A percentile compares a stretch with the other conserved stretches of the same genome.
Evolutionary conservation across 2,888 invertebrate genomes (phyloP).

Genomic region (Litoditis marina): DNA sequence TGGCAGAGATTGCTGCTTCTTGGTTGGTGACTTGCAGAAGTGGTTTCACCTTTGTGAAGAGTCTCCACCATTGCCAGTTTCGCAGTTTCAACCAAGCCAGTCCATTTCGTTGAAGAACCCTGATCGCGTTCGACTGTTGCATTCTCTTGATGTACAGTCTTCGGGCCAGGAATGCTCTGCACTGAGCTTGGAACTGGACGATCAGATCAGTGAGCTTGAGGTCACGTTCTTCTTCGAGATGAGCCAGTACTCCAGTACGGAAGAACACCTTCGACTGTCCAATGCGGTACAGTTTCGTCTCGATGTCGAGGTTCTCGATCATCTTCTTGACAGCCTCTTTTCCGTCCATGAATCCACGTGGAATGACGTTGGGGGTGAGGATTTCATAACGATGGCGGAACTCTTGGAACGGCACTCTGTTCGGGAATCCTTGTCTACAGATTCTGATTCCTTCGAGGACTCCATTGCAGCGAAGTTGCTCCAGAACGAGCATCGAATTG

Average conservation of each 20-base stretch:
- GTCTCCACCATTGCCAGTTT: constrained; percentile 99
- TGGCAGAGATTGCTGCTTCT: constrained; percentile 92
- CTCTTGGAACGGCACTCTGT: constrained; percentile 90
- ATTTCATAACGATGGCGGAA: constrained; percentile 95
- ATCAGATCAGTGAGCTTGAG: constrained; percentile 97
- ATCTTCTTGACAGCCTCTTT: constrained; percentile 88
- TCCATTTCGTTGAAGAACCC: constrained; percentile 97
- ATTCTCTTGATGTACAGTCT: constrained; percentile 85
- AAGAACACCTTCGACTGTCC: constrained; percentile 99
- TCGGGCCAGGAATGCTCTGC: constrained; percentile 84
- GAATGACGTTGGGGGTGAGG: constrained; percentile 94
- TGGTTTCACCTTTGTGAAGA: constrained; percentile 96
- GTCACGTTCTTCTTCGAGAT: constrained; percentile 92
- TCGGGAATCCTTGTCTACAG: constrained; percentile 98
- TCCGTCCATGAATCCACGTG: constrained; percentile 98
- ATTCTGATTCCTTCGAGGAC: constrained; percentile 98
- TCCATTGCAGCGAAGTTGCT: constrained; percentile 96
- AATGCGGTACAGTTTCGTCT: constrained; percentile 90
- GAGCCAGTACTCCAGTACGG: constrained; percentile 95
- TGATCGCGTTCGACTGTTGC: constrained; percentile 95
- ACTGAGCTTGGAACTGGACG: constrained; percentile 93
- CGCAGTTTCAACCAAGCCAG: constrained; percentile 94
- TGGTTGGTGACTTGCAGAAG: constrained; percentile 92
- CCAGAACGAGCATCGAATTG: constrained; percentile 89
- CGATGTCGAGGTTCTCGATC: constrained; percentile 89